Base-by-base conservation (phyloP, 1,140 invertebrate genomes). In the Drosophila kohkoa region DNA sequence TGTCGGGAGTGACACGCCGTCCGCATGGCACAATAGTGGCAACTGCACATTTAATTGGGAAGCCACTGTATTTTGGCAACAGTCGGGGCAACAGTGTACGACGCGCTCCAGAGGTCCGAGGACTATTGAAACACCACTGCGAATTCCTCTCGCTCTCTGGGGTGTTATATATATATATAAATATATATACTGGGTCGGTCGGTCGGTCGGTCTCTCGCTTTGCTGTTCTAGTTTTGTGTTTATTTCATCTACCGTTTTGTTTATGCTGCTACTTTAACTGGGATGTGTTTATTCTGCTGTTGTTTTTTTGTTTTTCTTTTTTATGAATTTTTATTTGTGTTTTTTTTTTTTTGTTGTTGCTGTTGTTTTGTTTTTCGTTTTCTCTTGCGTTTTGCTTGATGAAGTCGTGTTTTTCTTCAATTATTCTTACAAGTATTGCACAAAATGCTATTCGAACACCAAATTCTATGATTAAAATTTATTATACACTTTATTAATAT, bases 1-100 rank as follows among this genome's bases (percentile, higher is more conserved):
- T 92, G 90, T 92, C 89, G 79, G 76, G 77, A 90, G 81, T 91
- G 88, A 90, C 87, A 90, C 82, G 82, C 90, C 81, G 91, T 90
- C 79, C 86, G 82, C 91, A 92, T 91, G 82, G 86, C 79, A 88
- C 85, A 79, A 81, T 72, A 75, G 79, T 85, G 80, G 83, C 83
- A 88, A 77, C 72, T 79, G 77, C 72, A 87, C 82, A 87, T 87
- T 88, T 88, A 87, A 65, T 76, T 77, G 77, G 55, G 54, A 66
- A 74, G 77, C 77, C 79, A 59, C 70, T 58, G 15, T 20, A 59
- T 73, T 66, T 66, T 73, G 46, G 55, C 54, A 52, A 54, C 57
- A 55, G 55, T 58, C 46, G 70, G 35, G 35, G 35, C 35, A 38
- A 38, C 35, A 25, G 11, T 60, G 8, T 68, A 55, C 71, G 55